Evolutionary conservation across 1,140 invertebrate species (phyloP).

Genomic region (Phenacoccus solenopsis): DNA sequence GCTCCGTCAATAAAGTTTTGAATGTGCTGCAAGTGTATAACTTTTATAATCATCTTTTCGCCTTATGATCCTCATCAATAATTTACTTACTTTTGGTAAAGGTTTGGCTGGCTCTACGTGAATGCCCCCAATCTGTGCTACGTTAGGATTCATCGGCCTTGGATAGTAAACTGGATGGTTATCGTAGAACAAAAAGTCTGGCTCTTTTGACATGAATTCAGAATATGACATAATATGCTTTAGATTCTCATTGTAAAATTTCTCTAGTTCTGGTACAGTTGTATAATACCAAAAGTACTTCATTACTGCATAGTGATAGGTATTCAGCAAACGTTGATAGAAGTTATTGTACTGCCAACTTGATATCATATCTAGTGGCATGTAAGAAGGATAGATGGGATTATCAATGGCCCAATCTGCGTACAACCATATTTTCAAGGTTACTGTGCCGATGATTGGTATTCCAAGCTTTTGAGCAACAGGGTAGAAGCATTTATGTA

Average conservation of each 20-base stretch:
- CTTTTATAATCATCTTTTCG: background rate
- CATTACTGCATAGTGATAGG: background rate
- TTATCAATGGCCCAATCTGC: background rate
- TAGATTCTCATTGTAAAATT: background rate
- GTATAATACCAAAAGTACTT: background rate
- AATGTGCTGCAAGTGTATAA: constrained; percentile 33
- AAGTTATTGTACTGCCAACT: background rate
- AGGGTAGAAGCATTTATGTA: background rate
- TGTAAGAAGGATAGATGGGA: background rate
- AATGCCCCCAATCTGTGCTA: constrained; percentile 31
- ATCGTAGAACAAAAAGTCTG: background rate
- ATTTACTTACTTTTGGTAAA: constrained; percentile 26
- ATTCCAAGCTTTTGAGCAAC: background rate
- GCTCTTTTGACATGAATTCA: background rate
- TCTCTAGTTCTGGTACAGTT: background rate
- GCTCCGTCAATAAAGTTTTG: constrained; percentile 43
- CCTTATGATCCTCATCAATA: background rate
- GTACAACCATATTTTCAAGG: background rate
- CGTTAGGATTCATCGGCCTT: constrained; percentile 35
- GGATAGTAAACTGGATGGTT: constrained; percentile 24
- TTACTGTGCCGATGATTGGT: background rate
- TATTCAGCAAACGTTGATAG: background rate
- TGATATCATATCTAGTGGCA: background rate
- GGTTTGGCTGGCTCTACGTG: constrained; percentile 28
- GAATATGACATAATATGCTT: background rate